phyloP scores from a whole-genome alignment of 2,888 invertebrate genomes.

The Sarcophaga rosellei region DNA sequence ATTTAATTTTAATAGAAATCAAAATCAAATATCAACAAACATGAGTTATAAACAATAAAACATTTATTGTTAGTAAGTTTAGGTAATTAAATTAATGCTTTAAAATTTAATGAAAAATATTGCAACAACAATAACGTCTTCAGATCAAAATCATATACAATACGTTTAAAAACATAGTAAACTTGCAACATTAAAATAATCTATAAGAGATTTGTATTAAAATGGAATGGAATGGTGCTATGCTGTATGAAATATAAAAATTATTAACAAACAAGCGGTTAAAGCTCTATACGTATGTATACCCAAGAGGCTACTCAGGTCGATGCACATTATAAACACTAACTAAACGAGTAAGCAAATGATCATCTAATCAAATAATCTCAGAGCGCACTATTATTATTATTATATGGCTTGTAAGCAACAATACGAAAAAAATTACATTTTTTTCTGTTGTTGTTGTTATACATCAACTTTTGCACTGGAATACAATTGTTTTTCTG shows the following conservation, averaged over 20 bases:
- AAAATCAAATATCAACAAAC: neutral
- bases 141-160: slow-evolving; percentile 24
- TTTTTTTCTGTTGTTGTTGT: slow-evolving; percentile 8
- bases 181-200: neutral
- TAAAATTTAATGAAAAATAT: slow-evolving; percentile 42
- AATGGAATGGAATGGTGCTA: neutral
- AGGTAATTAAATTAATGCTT: slow-evolving; percentile 54
- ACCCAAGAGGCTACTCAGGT: slow-evolving; percentile 43
- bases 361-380: slow-evolving; percentile 69
- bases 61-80: slow-evolving; percentile 42
- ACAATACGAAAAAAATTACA: slow-evolving; percentile 29
- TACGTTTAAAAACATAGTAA: too few species aligned
- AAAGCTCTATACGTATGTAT: neutral
- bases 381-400: slow-evolving; percentile 22
- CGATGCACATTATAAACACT: neutral
- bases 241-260: slow-evolving; percentile 9
- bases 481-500: neutral
- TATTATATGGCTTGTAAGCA: slow-evolving; percentile 46
- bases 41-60: neutral
- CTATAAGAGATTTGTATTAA: slow-evolving; percentile 34
- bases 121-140: slow-evolving; percentile 2
- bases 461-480: slow-evolving; percentile 28
- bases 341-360: slow-evolving; percentile 65
- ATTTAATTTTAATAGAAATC: slow-evolving; percentile 31
- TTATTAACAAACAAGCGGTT: neutral